Evolutionary conservation across 2,888 invertebrate species (phyloP).

Genomic region (Ichneumoninae sp.): DNA sequence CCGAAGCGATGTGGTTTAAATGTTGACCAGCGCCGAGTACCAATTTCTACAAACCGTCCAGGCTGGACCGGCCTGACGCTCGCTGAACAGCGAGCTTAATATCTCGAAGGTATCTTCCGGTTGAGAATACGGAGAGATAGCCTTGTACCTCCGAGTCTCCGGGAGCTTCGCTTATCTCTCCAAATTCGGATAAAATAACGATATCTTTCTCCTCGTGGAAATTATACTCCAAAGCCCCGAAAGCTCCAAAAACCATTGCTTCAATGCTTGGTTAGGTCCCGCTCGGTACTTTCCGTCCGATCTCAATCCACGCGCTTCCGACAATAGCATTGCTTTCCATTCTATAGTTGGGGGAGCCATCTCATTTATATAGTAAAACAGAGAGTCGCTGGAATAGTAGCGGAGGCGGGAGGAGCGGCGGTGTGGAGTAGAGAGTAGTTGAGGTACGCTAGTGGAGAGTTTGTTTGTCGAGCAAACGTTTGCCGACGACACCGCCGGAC

Average conservation of each 20-base stretch:
- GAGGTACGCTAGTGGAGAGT: constrained; percentile 78
- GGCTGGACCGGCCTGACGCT: constrained; percentile 33
- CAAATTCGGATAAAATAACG: not conserved
- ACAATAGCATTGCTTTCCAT: constrained; percentile 76
- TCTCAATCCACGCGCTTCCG: constrained; percentile 62
- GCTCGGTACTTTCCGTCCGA: constrained; percentile 11
- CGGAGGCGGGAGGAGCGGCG: constrained; percentile 72
- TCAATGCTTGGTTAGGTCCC: too few species aligned
- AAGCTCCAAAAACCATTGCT: too few species aligned
- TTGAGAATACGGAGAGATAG: constrained; percentile 52
- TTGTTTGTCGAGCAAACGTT: constrained; percentile 84
- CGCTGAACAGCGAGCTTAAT: constrained; percentile 38
- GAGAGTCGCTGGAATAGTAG: constrained; percentile 75
- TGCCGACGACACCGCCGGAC: constrained; percentile 84
- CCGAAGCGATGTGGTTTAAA: constrained; percentile 68
- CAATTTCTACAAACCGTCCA: constrained; percentile 60
- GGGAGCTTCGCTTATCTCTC: not conserved
- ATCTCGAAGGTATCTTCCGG: constrained; percentile 59
- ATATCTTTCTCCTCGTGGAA: not conserved
- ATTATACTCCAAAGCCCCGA: too few species aligned
- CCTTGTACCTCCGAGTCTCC: constrained; percentile 15
- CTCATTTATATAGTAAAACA: constrained; percentile 81
- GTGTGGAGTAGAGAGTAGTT: constrained; percentile 59
- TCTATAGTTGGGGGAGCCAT: constrained; percentile 78
- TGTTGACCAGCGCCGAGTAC: constrained; percentile 68